A percentile compares a stretch with the other conserved stretches of the same genome.
Evolutionary conservation across 2,888 invertebrate species (phyloP).

Genomic region (Phymatocera aterrima): DNA sequence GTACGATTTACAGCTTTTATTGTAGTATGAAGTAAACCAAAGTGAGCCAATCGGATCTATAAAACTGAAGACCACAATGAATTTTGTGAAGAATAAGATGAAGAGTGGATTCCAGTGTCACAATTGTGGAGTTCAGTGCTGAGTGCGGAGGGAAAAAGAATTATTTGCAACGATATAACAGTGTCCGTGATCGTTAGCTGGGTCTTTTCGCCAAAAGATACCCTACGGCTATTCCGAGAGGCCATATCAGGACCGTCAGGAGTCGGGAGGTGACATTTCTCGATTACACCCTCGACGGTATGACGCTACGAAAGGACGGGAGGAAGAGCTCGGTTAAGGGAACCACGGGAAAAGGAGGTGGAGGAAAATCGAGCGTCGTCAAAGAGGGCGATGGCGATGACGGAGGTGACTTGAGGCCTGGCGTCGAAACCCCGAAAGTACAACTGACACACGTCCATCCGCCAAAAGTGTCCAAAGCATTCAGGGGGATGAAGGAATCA

Average conservation of each 20-base stretch:
- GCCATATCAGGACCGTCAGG: conserved; percentile 3
- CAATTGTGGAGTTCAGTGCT: neutral
- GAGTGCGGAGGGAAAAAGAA: neutral
- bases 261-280: neutral
- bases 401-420: neutral
- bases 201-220: neutral
- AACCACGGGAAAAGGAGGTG: neutral
- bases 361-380: conserved; percentile 1
- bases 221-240: neutral
- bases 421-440: neutral
- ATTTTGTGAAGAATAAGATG: neutral
- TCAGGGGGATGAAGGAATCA: neutral
- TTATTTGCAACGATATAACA: neutral
- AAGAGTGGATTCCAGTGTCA: no score
- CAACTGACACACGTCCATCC: neutral
- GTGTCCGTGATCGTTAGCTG: neutral
- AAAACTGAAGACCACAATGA: neutral
- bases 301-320: conserved; percentile 31
- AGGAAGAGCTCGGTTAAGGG: conserved; percentile 24
- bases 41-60: neutral
- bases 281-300: conserved; percentile 6
- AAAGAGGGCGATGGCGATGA: neutral
- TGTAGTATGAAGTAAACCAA: no score
- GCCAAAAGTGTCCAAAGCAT: neutral
- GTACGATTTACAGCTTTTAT: no score